phyloP scores from a whole-genome alignment of 2,113 vertebrate genomes.

The Carollia perspicillata region DNA sequence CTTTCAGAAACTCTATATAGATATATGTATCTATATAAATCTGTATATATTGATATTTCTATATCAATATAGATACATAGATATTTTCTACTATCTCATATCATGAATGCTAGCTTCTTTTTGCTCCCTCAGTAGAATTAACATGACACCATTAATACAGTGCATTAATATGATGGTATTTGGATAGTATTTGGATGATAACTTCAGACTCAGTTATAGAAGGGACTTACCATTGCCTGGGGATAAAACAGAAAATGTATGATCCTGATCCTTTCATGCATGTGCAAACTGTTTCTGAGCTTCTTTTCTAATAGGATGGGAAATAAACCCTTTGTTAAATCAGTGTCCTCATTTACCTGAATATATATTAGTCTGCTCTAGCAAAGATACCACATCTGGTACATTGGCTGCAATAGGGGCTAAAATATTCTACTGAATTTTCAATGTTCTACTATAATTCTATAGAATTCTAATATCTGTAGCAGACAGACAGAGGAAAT shows the following conservation, averaged over 20 bases:
- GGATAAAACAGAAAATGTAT: background rate
- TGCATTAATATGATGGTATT: background rate
- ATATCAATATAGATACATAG: background rate
- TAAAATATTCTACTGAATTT: background rate
- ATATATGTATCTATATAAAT: background rate
- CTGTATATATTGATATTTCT: too few relatives aligned
- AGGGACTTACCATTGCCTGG: background rate
- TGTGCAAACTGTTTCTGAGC: background rate
- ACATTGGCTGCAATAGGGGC: background rate
- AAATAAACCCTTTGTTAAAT: background rate
- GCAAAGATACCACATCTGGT: background rate
- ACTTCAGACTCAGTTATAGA: background rate
- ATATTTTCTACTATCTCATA: background rate
- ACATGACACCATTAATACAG: background rate
- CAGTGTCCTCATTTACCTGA: background rate
- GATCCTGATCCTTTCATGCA: background rate
- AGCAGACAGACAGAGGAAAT: background rate
- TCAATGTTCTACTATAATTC: background rate
- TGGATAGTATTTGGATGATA: background rate
- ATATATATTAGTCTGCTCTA: background rate
- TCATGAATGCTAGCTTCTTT: background rate
- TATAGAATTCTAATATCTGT: background rate
- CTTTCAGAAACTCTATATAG: background rate
- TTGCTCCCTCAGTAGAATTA: background rate
- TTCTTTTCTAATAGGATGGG: background rate